Evolutionary conservation across 2,113 vertebrate species (phyloP).

Genomic region (Siniperca knerii): DNA sequence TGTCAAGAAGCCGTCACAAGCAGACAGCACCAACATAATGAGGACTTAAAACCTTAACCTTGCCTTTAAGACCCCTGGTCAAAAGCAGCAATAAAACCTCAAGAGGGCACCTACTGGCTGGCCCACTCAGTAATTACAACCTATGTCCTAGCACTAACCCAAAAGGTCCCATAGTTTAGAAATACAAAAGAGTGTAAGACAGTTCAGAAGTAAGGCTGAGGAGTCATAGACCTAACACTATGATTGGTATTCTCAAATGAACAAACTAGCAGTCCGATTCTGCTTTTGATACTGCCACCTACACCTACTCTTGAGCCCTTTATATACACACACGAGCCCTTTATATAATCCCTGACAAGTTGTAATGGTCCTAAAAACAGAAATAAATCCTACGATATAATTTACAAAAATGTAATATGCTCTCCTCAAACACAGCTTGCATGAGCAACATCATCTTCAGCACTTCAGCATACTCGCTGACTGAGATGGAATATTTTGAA

Average conservation of each 20-base stretch:
- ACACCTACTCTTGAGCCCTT: background rate
- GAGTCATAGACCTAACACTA: slow-evolving; percentile 56
- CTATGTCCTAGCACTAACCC: slow-evolving; percentile 73
- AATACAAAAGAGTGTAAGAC: slow-evolving; percentile 73
- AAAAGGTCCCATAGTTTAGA: slow-evolving; percentile 72
- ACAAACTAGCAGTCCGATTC: slow-evolving; percentile 35
- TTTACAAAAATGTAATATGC: background rate
- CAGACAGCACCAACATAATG: slow-evolving; percentile 80
- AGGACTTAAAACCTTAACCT: slow-evolving; percentile 84
- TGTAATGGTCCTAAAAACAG: background rate
- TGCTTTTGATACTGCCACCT: slow-evolving; percentile 23
- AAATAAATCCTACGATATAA: background rate
- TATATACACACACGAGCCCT: background rate
- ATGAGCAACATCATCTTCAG: background rate
- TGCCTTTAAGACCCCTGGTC: slow-evolving; percentile 78
- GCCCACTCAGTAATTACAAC: slow-evolving; percentile 73
- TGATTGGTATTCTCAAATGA: slow-evolving; percentile 40
- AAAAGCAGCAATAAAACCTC: slow-evolving; percentile 78
- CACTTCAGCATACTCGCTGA: background rate
- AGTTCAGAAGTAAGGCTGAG: slow-evolving; percentile 52
- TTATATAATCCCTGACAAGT: background rate
- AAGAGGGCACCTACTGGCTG: slow-evolving; percentile 73
- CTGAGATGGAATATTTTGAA: background rate
- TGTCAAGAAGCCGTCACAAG: slow-evolving; percentile 81
- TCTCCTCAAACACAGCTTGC: background rate